Evolutionary conservation across 2,888 invertebrate genomes (phyloP).

Genomic region (Tetropium fuscum): DNA sequence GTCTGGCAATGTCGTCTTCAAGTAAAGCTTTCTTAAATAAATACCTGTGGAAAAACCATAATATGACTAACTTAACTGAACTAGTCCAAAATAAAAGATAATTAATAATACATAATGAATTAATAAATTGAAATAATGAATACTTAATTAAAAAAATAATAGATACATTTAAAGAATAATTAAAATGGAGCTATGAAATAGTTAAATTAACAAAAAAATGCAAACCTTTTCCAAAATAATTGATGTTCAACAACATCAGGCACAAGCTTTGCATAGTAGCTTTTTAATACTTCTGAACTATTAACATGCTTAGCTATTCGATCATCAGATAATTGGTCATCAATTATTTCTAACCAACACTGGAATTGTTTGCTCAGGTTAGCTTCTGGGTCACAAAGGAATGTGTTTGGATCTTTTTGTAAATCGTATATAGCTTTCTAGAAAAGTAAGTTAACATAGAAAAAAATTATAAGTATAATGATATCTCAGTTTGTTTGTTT

Average conservation of each 20-base stretch:
- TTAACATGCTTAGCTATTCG: conserved; percentile 73
- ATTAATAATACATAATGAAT: too few relatives aligned
- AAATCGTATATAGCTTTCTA: conserved; percentile 77
- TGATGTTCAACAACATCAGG: conserved; percentile 78
- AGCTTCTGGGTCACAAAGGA: conserved; percentile 75
- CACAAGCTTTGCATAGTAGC: conserved; percentile 72
- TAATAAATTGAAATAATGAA: too few relatives aligned
- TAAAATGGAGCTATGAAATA: too few relatives aligned
- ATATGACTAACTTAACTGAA: too few relatives aligned
- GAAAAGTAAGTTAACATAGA: too few relatives aligned
- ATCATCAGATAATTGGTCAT: conserved; percentile 70
- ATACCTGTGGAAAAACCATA: conserved; percentile 65
- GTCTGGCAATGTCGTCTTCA: conserved; percentile 79
- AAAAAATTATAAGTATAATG: too few relatives aligned
- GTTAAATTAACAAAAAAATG: conserved; percentile 4
- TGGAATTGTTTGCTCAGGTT: conserved; percentile 68
- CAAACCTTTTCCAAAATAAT: conserved; percentile 82
- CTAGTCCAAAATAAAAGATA: too few relatives aligned
- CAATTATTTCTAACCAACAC: conserved; percentile 71
- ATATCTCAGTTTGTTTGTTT: too few relatives aligned
- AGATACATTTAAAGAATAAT: too few relatives aligned
- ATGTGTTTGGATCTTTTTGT: conserved; percentile 80
- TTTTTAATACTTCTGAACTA: conserved; percentile 66
- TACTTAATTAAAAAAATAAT: too few relatives aligned
- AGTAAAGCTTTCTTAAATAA: conserved; percentile 84